Conservation (phyloP, 2,888 invertebrate genomes). For the Drosophila austrosaltans region DNA sequence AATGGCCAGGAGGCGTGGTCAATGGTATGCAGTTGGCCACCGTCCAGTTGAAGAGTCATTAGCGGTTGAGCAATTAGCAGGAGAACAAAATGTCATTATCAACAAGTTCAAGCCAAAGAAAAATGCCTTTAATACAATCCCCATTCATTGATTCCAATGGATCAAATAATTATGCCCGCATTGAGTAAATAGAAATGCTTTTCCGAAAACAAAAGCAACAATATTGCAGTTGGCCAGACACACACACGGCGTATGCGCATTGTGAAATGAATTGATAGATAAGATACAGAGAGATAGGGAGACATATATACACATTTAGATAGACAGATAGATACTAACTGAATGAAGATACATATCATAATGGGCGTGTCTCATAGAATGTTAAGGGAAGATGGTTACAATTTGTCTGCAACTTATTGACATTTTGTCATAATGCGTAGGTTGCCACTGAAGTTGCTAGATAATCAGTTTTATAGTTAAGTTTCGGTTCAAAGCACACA, state of each 20-base stretch:
- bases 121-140: background rate
- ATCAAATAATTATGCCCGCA: slow-evolving; percentile 43
- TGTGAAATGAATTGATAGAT: slow-evolving; percentile 18
- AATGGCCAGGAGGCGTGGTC: slow-evolving; percentile 55
- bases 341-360: slow-evolving; percentile 35
- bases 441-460: slow-evolving; percentile 15
- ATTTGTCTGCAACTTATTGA: slow-evolving; percentile 74
- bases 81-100: slow-evolving; percentile 27
- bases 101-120: background rate
- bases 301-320: background rate
- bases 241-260: slow-evolving; percentile 62
- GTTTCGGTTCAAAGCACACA: no score
- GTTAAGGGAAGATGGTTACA: slow-evolving; percentile 49
- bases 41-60: slow-evolving; percentile 55
- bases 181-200: slow-evolving; percentile 13
- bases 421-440: slow-evolving; percentile 51
- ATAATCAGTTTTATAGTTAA: background rate
- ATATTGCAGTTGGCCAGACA: slow-evolving; percentile 57
- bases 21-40: slow-evolving; percentile 34
- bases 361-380: slow-evolving; percentile 37
- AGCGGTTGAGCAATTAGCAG: slow-evolving; percentile 61
- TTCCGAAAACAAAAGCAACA: slow-evolving; percentile 58
- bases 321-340: slow-evolving; percentile 19
- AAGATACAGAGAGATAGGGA: slow-evolving; percentile 1
- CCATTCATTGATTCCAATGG: slow-evolving; percentile 10